Base-by-base conservation (phyloP, 2,888 invertebrate species). In the Scaeva pyrastri region DNA sequence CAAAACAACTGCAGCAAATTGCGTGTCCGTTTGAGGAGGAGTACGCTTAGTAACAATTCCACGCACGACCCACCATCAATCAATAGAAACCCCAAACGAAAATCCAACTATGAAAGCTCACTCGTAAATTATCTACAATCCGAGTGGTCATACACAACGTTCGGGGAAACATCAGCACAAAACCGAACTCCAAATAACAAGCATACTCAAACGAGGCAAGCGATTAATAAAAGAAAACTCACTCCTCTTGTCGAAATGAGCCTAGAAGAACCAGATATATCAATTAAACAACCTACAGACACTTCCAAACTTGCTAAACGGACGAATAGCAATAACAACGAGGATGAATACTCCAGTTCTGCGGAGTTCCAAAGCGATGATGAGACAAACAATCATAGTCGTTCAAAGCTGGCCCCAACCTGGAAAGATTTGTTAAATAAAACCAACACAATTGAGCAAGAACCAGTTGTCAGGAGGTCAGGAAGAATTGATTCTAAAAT, bases 281-380 rank as follows among this genome's bases (percentile, higher is more conserved):
- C 48, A 36, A 36, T 8, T 14, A 8, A 14, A 0, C 21, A 12
- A 11, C n/a, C 14, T 10, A 7, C 2, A 11, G 11, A 31, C 0
- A 19, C 16, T 12, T 31, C 19, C 6, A 60, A 14, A 43, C 11
- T n/a, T 4, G 6, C 1, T 43, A 7, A 41, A 26, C 62, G 41
- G 2, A 48, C 11, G 14, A 16, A 36, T 0, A 45, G 10, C 12
- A 11, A 14, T 8, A 14, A 0, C 1, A 19, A 10, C n/a, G 68
- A 80, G n/a, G 41, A 58, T 0, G 68, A 14, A 2, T 85, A 85
- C 16, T 85, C 85, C 7, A 85, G 85, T 52, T 80, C 85, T 3
- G 85, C 36, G 3, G 85, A 85, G 16, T 85, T 85, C 19, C 68
- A 85, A 64, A 76, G 48, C 12, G 56, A 68, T 1, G 48, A 70